phyloP scores from a whole-genome alignment of 2,888 invertebrate species.

The Erebia ligea region DNA sequence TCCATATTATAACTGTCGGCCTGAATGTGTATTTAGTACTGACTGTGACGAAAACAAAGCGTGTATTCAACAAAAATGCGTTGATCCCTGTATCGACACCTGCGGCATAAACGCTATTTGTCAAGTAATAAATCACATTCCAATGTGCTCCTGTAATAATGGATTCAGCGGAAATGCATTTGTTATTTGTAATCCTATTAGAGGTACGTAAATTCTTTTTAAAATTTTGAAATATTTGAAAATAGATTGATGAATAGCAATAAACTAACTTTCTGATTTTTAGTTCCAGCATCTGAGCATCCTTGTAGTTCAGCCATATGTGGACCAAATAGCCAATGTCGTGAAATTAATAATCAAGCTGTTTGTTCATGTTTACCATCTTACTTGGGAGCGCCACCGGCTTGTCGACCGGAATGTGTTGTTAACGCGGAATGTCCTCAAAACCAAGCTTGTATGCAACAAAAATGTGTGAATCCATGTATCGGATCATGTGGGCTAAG shows the following conservation, averaged over 20 bases:
- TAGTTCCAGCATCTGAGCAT: slow-evolving; percentile 65
- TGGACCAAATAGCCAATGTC: slow-evolving; percentile 88
- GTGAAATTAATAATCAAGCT: slow-evolving; percentile 84
- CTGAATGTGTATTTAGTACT: slow-evolving; percentile 90
- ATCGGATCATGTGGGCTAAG: slow-evolving; percentile 86
- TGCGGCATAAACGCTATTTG: slow-evolving; percentile 86
- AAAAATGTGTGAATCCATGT: slow-evolving; percentile 89
- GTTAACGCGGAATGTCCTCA: slow-evolving; percentile 87
- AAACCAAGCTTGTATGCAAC: slow-evolving; percentile 87
- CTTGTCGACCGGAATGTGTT: slow-evolving; percentile 89
- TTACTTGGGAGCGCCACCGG: slow-evolving; percentile 88
- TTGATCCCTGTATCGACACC: slow-evolving; percentile 88
- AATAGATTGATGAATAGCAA: neutral
- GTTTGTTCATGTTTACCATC: slow-evolving; percentile 89
- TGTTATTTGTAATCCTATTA: slow-evolving; percentile 75
- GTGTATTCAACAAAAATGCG: slow-evolving; percentile 89
- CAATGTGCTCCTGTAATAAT: slow-evolving; percentile 86
- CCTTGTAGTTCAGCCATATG: slow-evolving; percentile 89
- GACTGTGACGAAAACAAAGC: slow-evolving; percentile 87
- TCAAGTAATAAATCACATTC: slow-evolving; percentile 86
- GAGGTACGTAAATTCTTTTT: slow-evolving; percentile 71
- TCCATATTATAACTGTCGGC: slow-evolving; percentile 88
- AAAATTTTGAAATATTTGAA: slow-evolving; percentile 5
- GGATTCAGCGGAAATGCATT: slow-evolving; percentile 85
- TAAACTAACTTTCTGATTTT: slow-evolving; percentile 17